Percentiles rank a stretch among this genome's conserved stretches.
Evolutionary conservation across 2,797 vertebrate species (phyloP).

Genomic region (Phrynocephalus vlangalii): DNA sequence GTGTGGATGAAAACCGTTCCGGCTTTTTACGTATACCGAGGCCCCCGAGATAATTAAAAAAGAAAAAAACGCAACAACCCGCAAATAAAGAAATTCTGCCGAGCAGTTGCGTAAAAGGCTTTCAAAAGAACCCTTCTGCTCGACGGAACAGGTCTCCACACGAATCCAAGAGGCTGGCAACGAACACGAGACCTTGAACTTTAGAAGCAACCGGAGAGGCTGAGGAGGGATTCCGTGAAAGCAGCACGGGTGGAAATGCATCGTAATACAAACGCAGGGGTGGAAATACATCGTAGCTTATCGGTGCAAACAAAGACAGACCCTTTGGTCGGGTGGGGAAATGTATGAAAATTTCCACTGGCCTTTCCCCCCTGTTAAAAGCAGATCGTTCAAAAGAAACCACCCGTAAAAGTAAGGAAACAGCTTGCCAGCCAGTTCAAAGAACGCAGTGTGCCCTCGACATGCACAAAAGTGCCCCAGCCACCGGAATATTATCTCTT

Average conservation of each 20-base stretch:
- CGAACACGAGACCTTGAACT: conserved; percentile 31
- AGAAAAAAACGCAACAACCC: background rate
- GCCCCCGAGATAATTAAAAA: background rate
- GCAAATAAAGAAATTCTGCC: conserved; percentile 42
- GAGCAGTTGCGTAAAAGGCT: conserved; percentile 16
- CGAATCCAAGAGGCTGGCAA: conserved; percentile 27
- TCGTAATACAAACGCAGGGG: background rate
- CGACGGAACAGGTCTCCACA: conserved; percentile 45
- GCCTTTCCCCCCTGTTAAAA: background rate
- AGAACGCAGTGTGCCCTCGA: conserved; percentile 26
- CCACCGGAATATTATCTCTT: conserved; percentile 17
- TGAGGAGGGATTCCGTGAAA: background rate
- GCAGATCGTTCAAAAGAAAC: background rate
- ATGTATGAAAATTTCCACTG: background rate
- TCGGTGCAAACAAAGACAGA: background rate
- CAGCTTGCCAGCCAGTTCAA: conserved; percentile 20
- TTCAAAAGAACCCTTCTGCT: conserved; percentile 44
- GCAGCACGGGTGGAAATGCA: background rate
- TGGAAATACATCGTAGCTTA: background rate
- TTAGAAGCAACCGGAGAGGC: background rate
- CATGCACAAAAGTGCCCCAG: conserved; percentile 10
- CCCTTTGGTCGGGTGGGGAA: background rate
- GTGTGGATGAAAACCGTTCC: conserved; percentile 20
- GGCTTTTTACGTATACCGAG: background rate
- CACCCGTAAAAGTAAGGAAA: background rate